phyloP scores from a whole-genome alignment of 2,113 vertebrate species.

The Mirza zaza region DNA sequence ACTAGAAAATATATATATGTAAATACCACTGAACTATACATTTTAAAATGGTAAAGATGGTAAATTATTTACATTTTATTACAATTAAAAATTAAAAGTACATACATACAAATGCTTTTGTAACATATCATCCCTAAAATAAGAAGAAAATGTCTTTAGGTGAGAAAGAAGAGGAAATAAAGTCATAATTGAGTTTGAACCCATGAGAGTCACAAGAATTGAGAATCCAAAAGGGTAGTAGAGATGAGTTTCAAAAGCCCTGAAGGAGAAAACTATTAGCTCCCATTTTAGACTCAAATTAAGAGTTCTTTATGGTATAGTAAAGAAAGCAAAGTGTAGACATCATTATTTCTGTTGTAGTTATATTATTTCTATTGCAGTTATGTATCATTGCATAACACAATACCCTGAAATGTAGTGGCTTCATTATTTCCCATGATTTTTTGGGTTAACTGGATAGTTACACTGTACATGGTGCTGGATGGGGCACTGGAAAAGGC shows the following conservation, averaged over 20 bases:
- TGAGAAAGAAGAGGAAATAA: background rate
- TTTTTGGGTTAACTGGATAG: background rate
- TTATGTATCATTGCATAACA: background rate
- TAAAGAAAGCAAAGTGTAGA: slow-evolving; percentile 3
- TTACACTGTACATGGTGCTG: background rate
- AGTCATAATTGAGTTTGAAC: background rate
- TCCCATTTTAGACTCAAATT: background rate
- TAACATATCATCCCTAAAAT: background rate
- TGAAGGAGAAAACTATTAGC: background rate
- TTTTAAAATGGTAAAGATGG: no score
- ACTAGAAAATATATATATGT: slow-evolving; percentile 73
- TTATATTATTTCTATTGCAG: background rate
- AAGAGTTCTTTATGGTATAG: background rate
- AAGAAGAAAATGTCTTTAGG: background rate
- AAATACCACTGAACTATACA: no score
- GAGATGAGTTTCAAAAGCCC: background rate
- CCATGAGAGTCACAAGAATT: background rate
- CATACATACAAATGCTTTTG: background rate
- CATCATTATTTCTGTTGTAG: background rate
- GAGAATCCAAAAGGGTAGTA: background rate
- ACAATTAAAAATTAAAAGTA: no score
- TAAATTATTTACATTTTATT: no score
- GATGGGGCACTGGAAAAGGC: background rate
- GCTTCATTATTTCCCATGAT: slow-evolving; percentile 14
- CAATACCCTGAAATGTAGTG: background rate